Evolutionary conservation across 2,113 vertebrate species (phyloP), one percentile per base, ranked within the genome.

Genomic region (Rhinoderma darwinii): DNA sequence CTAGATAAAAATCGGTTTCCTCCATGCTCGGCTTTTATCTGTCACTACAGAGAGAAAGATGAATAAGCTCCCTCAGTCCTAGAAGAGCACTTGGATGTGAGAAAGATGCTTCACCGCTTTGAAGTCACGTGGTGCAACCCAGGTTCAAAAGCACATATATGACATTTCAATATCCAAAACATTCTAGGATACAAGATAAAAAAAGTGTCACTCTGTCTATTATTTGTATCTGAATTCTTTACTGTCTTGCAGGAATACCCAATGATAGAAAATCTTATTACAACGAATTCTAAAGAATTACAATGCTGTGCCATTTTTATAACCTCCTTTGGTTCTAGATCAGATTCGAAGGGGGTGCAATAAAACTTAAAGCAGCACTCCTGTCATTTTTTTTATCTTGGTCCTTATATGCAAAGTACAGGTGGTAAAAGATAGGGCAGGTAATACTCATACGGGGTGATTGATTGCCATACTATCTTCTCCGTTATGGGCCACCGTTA

Each of bases 11-110:
- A 27, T 27, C 39, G 17, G 37, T 30, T 81, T n/a, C 39, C 54
- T 37, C 17, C 37, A 11, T 10, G 14, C 32, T 61, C 35, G 32
- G 41, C 61, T 51, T 83, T 70, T 22, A 51, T 83, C 41, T 72
- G 14, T 37, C 44, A 72, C 27, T 83, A 25, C 17, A 72, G 25
- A 83, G 35, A 61, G 30, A 35, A 83, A 72, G 81, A 83, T 83
- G 30, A 83, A 83, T 70, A 72, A 35, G 17, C 32, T 11, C 27
- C n/a, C 11, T 15, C 43, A 18, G 43, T 22, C 43, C 41, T 51
- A 50, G 63, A 72, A 54, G 44, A 72, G 61, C 30, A 51, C 81
- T 68, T 51, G 30, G n/a, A 12, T 59, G 77, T 22, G 51, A 59
- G 32, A 41, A 47, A 22, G 63, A 83, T 3, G 63, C 15, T 10